Percentiles rank a stretch among this genome's conserved stretches.
These are phyloP conservation scores for Labeo catla DNA, from an alignment of 2,113 vertebrate genomes.

Conservation along the genomic window DNA sequence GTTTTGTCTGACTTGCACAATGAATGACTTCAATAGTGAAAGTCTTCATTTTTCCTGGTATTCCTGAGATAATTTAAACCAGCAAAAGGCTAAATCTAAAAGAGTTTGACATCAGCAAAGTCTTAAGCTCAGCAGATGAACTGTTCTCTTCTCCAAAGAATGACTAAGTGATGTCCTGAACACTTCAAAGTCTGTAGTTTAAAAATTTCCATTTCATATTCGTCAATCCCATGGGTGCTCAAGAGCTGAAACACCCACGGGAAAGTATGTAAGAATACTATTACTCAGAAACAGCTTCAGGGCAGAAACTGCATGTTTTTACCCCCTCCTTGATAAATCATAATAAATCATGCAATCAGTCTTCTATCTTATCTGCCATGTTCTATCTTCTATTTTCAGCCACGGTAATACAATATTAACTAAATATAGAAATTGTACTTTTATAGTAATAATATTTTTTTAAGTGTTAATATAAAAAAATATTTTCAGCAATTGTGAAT, in stretches of 20 bases:
- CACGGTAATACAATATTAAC: neutral
- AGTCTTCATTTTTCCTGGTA: conserved; percentile 40
- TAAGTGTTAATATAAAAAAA: neutral
- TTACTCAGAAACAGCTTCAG: neutral
- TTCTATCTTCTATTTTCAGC: no score
- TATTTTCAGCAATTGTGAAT: neutral
- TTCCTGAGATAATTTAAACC: conserved; percentile 55
- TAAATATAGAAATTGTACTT: neutral
- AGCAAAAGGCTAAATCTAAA: conserved; percentile 16
- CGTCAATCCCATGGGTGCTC: neutral
- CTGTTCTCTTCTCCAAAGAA: conserved; percentile 11
- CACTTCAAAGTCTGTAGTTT: neutral
- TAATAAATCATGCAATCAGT: neutral
- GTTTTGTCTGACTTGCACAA: conserved; percentile 3
- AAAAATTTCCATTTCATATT: conserved; percentile 1
- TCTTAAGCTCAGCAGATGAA: conserved; percentile 47
- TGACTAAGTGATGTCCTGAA: conserved; percentile 33
- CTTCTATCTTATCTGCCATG: no score
- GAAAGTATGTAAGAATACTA: conserved; percentile 4
- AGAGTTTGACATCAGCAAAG: conserved; percentile 45
- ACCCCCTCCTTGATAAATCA: neutral
- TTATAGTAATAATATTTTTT: neutral
- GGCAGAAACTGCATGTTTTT: conserved; percentile 10
- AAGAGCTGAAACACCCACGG: conserved; percentile 24
- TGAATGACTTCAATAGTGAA: conserved; percentile 51